Evolutionary conservation across 2,113 vertebrate species (phyloP).

Genomic region (Haplochromis vanheusdeni): DNA sequence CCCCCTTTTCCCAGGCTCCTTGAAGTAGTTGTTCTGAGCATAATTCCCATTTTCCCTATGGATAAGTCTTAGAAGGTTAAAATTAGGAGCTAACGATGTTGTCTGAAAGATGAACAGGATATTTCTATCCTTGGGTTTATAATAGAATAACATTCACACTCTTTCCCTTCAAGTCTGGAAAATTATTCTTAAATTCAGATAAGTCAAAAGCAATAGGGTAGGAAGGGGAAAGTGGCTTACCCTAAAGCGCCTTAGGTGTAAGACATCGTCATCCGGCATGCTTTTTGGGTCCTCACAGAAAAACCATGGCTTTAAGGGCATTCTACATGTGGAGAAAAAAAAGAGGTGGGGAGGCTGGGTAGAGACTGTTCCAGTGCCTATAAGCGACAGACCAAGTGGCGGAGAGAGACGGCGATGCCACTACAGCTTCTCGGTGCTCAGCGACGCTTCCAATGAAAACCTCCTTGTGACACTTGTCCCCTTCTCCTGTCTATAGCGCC

Average conservation of each 20-base stretch:
- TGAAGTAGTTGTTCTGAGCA: neutral
- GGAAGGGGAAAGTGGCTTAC: constrained; percentile 65
- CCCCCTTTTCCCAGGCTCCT: neutral
- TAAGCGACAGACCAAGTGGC: neutral
- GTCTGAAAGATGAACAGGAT: neutral
- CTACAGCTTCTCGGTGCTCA: constrained; percentile 27
- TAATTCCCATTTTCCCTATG: neutral
- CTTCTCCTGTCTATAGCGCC: neutral
- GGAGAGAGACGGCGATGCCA: neutral
- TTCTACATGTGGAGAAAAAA: constrained; percentile 3
- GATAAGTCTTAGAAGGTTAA: neutral
- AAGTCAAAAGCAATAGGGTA: neutral
- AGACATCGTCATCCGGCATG: constrained; percentile 77
- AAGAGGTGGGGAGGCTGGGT: constrained; percentile 3
- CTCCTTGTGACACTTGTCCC: constrained; percentile 33
- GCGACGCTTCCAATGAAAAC: constrained; percentile 33
- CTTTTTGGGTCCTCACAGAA: constrained; percentile 67
- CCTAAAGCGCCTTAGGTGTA: constrained; percentile 76
- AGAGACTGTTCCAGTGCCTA: constrained; percentile 39
- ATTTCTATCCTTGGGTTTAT: neutral
- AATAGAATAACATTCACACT: neutral
- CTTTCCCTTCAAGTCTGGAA: neutral
- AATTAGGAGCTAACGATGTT: neutral
- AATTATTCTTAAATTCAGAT: neutral
- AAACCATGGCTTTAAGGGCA: constrained; percentile 50